These are phyloP conservation scores for Telenomus remus DNA, from an alignment of 1,140 invertebrate genomes.

Conservation along the genomic window DNA sequence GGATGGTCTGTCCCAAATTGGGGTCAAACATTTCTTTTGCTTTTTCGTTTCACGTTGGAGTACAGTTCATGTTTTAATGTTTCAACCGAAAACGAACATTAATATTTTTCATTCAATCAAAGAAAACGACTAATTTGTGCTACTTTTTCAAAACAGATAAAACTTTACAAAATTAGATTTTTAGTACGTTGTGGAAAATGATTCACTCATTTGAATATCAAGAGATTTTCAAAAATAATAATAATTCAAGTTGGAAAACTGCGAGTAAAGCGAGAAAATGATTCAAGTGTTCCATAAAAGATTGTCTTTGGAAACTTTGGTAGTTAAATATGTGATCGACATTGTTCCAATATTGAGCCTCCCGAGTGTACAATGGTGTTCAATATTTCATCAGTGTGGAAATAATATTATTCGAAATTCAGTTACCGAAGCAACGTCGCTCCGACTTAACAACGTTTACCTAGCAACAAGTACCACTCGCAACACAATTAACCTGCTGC, in stretches of 20 bases:
- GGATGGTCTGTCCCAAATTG: not conserved
- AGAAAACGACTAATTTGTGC: too few species aligned
- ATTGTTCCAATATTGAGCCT: constrained; percentile 36
- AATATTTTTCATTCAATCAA: too few species aligned
- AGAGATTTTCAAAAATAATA: too few species aligned
- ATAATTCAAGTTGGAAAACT: too few species aligned
- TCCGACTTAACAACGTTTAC: constrained; percentile 1
- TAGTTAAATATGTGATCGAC: constrained; percentile 24
- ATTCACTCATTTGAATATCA: too few species aligned
- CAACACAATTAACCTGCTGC: constrained; percentile 15
- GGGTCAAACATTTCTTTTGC: not conserved
- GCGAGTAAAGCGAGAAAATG: too few species aligned
- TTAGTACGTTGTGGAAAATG: too few species aligned
- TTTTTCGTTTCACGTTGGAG: not conserved
- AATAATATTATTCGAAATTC: constrained; percentile 36
- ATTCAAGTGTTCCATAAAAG: too few species aligned
- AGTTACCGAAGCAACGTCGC: constrained; percentile 20
- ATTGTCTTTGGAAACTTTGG: not conserved
- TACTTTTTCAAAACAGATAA: too few species aligned
- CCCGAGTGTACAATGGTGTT: constrained; percentile 26
- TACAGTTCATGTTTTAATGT: too few species aligned
- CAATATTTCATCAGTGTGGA: constrained; percentile 44
- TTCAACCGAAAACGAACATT: too few species aligned
- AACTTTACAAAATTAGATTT: too few species aligned
- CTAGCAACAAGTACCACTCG: constrained; percentile 18